Evolutionary conservation across 2,113 vertebrate genomes (phyloP).

Genomic region (Polypterus bichir): DNA sequence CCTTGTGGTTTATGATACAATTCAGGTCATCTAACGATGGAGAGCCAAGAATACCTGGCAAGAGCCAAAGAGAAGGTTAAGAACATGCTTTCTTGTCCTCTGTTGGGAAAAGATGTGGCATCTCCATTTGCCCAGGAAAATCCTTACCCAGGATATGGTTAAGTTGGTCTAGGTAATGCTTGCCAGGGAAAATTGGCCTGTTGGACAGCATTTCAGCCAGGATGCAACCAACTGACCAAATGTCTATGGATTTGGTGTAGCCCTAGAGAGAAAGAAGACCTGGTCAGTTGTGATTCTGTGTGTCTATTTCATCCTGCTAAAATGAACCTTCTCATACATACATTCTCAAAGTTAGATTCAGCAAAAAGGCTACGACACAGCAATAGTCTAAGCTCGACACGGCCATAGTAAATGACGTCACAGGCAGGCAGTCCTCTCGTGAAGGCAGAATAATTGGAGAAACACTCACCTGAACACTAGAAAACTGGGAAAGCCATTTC

Average conservation of each 20-base stretch:
- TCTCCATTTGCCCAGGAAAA: neutral
- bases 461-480: too few species aligned
- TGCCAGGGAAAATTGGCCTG: constrained; percentile 76
- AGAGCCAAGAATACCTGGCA: constrained; percentile 63
- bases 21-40: constrained; percentile 73
- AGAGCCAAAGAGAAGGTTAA: neutral
- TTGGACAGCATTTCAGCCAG: constrained; percentile 82
- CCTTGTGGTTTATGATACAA: constrained; percentile 81
- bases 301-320: too few species aligned
- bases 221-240: constrained; percentile 84
- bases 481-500: too few species aligned
- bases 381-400: too few species aligned
- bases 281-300: too few species aligned
- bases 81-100: too few species aligned
- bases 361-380: too few species aligned
- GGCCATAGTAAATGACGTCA: too few species aligned
- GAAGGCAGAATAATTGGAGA: too few species aligned
- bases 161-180: constrained; percentile 83
- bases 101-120: constrained; percentile 11
- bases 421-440: too few species aligned
- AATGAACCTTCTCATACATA: too few species aligned
- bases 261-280: constrained; percentile 37
- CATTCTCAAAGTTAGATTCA: too few species aligned
- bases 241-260: constrained; percentile 81
- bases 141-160: constrained; percentile 73